A percentile compares a stretch with the other conserved stretches of the same genome.
phyloP scores from a whole-genome alignment of 2,888 invertebrate genomes.

The Cataglyphis cursor region DNA sequence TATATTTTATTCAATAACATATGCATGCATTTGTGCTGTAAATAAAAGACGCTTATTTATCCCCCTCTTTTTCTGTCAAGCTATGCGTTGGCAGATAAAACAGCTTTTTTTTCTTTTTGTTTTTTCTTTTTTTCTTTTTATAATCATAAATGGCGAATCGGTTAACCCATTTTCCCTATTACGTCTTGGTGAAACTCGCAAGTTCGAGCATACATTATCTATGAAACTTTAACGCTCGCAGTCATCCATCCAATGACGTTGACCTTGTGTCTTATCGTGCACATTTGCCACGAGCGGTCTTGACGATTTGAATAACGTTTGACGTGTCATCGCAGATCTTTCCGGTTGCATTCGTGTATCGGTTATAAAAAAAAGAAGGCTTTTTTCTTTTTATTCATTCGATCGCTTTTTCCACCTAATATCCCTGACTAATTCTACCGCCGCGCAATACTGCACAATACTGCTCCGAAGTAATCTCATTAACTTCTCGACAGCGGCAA shows the following conservation, averaged over 20 bases:
- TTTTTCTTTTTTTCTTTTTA: conserved; percentile 1
- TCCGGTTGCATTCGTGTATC: conserved; percentile 2
- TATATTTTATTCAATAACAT: conserved; percentile 6
- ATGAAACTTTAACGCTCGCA: conserved; percentile 71
- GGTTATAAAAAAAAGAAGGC: neutral
- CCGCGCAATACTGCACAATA: neutral
- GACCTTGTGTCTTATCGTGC: conserved; percentile 74
- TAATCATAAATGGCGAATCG: conserved; percentile 56
- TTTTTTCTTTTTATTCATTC: neutral
- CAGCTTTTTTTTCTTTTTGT: neutral
- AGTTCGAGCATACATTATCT: conserved; percentile 70
- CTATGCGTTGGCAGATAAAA: neutral
- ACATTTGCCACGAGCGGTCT: conserved; percentile 62
- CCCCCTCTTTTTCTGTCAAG: neutral
- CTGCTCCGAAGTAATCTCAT: conserved; percentile 26
- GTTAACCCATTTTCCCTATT: conserved; percentile 1
- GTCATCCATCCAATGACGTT: conserved; percentile 73
- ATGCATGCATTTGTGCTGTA: neutral
- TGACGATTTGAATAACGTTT: conserved; percentile 53
- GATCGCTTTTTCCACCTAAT: neutral
- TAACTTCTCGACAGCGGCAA: neutral
- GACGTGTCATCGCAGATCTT: conserved; percentile 48
- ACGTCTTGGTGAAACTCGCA: conserved; percentile 57
- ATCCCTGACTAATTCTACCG: neutral
- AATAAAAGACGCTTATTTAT: neutral